A percentile compares a stretch with the other conserved stretches of the same genome.
Evolutionary conservation across 1,140 invertebrate genomes (phyloP).

Genomic region (Sarcophaga bullata): DNA sequence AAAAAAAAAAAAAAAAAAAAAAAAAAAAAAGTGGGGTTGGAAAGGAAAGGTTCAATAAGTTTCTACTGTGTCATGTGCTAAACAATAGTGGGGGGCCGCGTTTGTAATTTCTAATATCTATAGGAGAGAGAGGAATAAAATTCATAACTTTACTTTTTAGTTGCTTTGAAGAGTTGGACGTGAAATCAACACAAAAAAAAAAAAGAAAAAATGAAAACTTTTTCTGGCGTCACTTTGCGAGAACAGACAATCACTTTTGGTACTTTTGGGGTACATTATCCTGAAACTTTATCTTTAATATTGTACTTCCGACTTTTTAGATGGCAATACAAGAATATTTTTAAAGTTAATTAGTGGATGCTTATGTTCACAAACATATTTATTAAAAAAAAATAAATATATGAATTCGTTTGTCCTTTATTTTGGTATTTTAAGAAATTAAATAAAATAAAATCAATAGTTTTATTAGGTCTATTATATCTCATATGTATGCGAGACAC

Average conservation of each 20-base stretch:
- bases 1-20: background rate
- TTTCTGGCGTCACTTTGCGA: conserved; percentile 40
- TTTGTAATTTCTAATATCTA: background rate
- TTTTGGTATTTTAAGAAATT: background rate
- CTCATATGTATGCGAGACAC: too few relatives aligned
- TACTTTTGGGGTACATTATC: conserved; percentile 34
- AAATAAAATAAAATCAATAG: conserved; percentile 16
- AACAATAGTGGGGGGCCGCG: background rate
- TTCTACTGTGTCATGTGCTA: background rate
- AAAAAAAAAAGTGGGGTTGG: background rate
- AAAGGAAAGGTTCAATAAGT: background rate
- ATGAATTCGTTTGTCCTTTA: background rate
- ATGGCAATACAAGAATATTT: background rate
- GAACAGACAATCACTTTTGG: conserved; percentile 36
- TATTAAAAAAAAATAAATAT: too few relatives aligned
- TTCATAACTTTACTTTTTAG: conserved; percentile 36
- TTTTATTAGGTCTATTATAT: conserved; percentile 8
- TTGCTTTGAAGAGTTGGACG: background rate
- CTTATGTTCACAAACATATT: background rate
- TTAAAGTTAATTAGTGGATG: conserved; percentile 34
- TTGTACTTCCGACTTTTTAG: background rate
- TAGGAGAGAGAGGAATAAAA: background rate
- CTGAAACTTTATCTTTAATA: conserved; percentile 30
- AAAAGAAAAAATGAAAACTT: too few relatives aligned
- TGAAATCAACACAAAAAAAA: background rate